Conservation (phyloP, 2,888 invertebrate genomes). For the Ophion obscuratus region DNA sequence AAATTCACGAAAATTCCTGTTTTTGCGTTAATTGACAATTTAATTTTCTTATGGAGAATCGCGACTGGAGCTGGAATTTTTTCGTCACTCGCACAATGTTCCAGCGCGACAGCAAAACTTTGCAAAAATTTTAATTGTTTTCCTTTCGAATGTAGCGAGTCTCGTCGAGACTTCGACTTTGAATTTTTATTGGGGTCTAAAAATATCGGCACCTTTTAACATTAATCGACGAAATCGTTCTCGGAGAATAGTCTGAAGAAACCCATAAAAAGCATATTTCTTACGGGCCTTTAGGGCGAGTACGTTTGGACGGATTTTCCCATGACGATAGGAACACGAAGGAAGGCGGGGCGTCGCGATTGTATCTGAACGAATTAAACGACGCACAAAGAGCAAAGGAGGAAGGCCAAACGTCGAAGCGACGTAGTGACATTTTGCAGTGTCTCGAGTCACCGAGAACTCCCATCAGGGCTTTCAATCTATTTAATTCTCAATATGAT, state of each 20-base stretch:
- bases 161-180: too few relatives aligned
- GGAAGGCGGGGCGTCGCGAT: neutral
- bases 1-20: too few relatives aligned
- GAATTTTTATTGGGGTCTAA: too few relatives aligned
- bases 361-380: slow-evolving; percentile 44
- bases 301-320: neutral
- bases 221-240: too few relatives aligned
- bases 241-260: neutral
- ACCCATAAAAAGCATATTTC: neutral
- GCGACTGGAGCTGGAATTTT: too few relatives aligned
- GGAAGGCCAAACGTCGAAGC: slow-evolving; percentile 48
- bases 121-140: too few relatives aligned
- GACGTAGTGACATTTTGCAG: slow-evolving; percentile 39
- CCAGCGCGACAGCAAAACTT: too few relatives aligned
- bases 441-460: slow-evolving; percentile 13
- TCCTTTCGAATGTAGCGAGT: too few relatives aligned
- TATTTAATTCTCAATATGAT: slow-evolving; percentile 58
- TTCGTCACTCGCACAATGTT: too few relatives aligned
- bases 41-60: too few relatives aligned
- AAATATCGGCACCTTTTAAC: too few relatives aligned
- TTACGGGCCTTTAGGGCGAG: neutral
- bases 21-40: too few relatives aligned
- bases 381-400: slow-evolving; percentile 55
- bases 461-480: slow-evolving; percentile 52
- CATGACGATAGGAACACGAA: neutral